Base-by-base conservation (phyloP, 2,113 vertebrate species). In the Brachypteracias leptosomus region DNA sequence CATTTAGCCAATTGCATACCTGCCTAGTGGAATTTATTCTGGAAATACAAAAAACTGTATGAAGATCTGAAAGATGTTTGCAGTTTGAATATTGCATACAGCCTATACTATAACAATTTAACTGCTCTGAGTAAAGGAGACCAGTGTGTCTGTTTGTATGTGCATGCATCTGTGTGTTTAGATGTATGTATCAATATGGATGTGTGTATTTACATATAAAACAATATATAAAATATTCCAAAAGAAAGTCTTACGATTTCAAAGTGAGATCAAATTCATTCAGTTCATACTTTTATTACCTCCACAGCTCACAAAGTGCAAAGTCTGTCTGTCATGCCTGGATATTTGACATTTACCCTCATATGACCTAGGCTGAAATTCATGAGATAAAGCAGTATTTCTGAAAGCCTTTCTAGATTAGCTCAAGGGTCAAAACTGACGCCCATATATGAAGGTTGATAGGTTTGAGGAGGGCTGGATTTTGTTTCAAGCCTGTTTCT, bases 361-460 rank as follows among this genome's bases (percentile, higher is more conserved):
- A 6, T 8, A 6, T 29, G 25, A 22, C 8, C 61, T 40, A 28
- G n/a, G 46, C 26, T 80, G 54, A 46, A 77, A 36, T 55, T 58
- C 35, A 20, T 47, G 19, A 55, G 26, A 16, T 4, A 35, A 57
- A 65, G 49, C 29, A 54, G 14, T 10, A 9, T 13, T n/a, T 82
- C 28, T 11, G n/a, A 18, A 51, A 76, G 36, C 11, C 29, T 29
- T 35, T 59, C 38, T 52, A 24, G 51, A 13, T 29, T 17, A 84
- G 57, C 57, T 74, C 24, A 29, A 18, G 46, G 44, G 7, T 33
- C 47, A 63, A 51, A 62, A 13, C 1, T 16, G 44, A 8, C 0
- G 0, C 16, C 47, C 36, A 2, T 1, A 3, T 8, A 20, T 78
- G 73, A 91, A 10, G 15, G 59, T 42, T 1, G 31, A 2, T 13